Base-by-base conservation (phyloP, 1,140 invertebrate species). In the Copidosoma floridanum region DNA sequence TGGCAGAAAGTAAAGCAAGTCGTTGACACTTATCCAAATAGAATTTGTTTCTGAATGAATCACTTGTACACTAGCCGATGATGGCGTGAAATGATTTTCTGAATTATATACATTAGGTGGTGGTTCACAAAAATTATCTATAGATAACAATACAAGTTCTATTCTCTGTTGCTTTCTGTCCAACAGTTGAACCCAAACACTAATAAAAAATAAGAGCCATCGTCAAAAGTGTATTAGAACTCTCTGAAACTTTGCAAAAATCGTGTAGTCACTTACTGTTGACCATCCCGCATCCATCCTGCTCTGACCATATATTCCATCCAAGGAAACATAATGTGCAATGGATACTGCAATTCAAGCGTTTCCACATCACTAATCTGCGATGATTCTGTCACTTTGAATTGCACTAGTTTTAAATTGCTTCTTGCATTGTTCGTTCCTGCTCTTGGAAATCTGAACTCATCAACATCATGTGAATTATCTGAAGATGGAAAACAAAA, bases 251-350 rank as follows among this genome's bases (percentile, higher is more conserved):
- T 61, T 53, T 16, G 43, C 35, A 41, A n/a, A n/a, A n/a, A n/a
- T n/a, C n/a, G n/a, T n/a, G n/a, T n/a, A n/a, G n/a, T n/a, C 16
- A 84, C 88, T 86, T 82, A 97, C 94, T 87, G 89, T 74, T 89
- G 84, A 32, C 89, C 89, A 76, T 94, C 89, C 2, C 92, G 90
- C 0, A 91, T 93, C 95, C 95, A 99, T 0, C 95, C 95, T 29
- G 91, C 91, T 66, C 95, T 83, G 1, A 96, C 91, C 63, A 98
- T 83, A 77, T 98, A 98, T 71, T 99, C 96, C 79, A 90, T 88
- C 89, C 92, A 94, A 0, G 93, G 89, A 74, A 95, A 97, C 54
- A 92, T 83, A 18, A 86, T 85, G 18, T 85, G 83, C 10, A 96
- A 75, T 2, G 88, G 85, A 69, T 88, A 87, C 24, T 86, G 83